Percentiles rank a stretch among this genome's conserved stretches.
Evolutionary conservation across 2,113 vertebrate species (phyloP).

Genomic region (Tachysurus fulvidraco): DNA sequence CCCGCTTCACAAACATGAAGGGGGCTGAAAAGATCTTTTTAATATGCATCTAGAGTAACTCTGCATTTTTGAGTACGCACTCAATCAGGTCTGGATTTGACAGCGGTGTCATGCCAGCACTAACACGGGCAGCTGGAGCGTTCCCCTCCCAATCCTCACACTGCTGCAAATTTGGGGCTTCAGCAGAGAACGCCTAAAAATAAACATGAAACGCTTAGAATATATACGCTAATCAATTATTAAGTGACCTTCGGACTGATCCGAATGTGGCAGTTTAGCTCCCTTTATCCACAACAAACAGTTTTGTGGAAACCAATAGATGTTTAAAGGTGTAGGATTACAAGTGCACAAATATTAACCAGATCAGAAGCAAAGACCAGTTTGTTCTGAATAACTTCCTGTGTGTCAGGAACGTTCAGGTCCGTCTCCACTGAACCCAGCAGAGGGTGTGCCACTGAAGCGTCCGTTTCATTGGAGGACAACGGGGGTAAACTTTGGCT

Average conservation of each 20-base stretch:
- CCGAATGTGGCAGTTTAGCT: conserved; percentile 8
- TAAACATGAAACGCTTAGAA: conserved; percentile 44
- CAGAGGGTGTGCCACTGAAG: neutral
- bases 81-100: conserved; percentile 47
- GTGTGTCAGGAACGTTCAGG: neutral
- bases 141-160: neutral
- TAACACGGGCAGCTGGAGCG: conserved; percentile 20
- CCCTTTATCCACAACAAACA: conserved; percentile 25
- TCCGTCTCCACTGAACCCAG: neutral
- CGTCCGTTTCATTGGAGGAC: conserved; percentile 47
- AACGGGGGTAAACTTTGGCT: conserved; percentile 46
- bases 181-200: conserved; percentile 36
- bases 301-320: neutral
- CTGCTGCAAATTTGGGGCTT: conserved; percentile 43
- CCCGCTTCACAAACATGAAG: neutral
- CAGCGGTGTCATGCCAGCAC: conserved; percentile 30
- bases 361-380: neutral
- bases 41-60: conserved; percentile 51
- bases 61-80: conserved; percentile 46
- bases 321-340: neutral
- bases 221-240: conserved; percentile 54
- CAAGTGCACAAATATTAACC: conserved; percentile 18
- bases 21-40: conserved; percentile 25
- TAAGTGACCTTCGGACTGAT: conserved; percentile 40
- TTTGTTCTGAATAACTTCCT: neutral